Evolutionary conservation across 2,113 vertebrate genomes (phyloP).

Genomic region (Sialia sialis): DNA sequence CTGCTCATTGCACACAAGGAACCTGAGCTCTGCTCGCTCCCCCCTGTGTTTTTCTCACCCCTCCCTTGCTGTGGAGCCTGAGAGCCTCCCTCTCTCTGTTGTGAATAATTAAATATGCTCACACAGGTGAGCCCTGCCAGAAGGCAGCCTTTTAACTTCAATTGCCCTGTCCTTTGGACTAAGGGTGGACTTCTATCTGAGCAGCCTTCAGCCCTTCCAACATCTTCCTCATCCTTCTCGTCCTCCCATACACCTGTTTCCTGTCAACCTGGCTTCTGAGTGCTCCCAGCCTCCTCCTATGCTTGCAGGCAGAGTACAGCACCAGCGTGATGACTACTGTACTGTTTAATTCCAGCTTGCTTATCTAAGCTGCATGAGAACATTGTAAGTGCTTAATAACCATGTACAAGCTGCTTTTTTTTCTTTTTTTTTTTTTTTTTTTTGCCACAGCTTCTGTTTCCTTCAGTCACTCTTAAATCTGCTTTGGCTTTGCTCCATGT

Average conservation of each 20-base stretch:
- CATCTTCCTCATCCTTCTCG: not conserved
- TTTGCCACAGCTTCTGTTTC: not conserved
- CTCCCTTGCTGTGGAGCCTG: not conserved
- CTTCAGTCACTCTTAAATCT: not conserved
- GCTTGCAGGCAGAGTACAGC: not conserved
- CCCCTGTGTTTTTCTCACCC: not conserved
- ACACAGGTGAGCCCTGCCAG: not conserved
- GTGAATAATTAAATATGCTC: not conserved
- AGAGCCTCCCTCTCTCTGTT: not conserved
- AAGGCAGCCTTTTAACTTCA: not conserved
- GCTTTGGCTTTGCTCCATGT: not conserved
- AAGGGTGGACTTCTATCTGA: fast-evolving
- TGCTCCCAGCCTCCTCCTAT: not conserved
- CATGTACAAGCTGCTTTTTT: not conserved
- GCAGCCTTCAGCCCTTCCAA: not conserved
- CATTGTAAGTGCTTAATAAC: not conserved
- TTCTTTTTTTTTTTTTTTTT: not conserved
- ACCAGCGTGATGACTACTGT: not conserved
- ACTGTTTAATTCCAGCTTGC: not conserved
- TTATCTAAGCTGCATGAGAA: slow-evolving; percentile 4
- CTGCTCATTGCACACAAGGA: not conserved
- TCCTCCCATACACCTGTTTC: not conserved
- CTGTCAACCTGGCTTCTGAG: not conserved
- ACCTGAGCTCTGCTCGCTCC: not conserved
- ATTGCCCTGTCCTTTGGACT: slow-evolving; percentile 1